Evolutionary conservation across 2,797 vertebrate genomes (phyloP).

Genomic region (Crenuchus spilurus): DNA sequence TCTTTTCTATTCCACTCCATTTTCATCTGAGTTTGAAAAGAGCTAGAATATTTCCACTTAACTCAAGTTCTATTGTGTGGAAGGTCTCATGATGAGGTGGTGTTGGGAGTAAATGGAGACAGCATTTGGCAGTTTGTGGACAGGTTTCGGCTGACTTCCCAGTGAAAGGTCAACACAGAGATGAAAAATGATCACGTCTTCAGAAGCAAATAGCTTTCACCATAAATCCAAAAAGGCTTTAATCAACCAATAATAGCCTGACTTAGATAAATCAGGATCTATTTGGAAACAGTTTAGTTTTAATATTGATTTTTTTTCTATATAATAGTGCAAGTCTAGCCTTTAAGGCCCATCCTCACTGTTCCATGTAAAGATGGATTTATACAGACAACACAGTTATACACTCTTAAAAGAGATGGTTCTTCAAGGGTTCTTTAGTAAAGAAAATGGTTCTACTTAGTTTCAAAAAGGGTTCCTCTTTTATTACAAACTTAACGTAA

Average conservation of each 20-base stretch:
- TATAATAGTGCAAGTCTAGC: neutral
- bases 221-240: slow-evolving; percentile 10
- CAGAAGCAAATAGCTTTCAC: neutral
- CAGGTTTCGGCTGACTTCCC: slow-evolving; percentile 8
- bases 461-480: no score
- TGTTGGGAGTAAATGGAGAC: slow-evolving; percentile 6
- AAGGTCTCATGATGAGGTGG: neutral
- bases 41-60: neutral
- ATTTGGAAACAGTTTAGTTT: slow-evolving; percentile 1
- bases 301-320: slow-evolving; percentile 16
- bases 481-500: no score
- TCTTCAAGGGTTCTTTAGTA: no score
- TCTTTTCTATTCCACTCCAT: neutral
- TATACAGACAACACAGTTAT: no score
- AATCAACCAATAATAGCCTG: neutral
- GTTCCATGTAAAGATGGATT: neutral
- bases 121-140: slow-evolving; percentile 8
- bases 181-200: slow-evolving; percentile 11
- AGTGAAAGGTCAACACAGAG: neutral
- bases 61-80: neutral
- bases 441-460: no score
- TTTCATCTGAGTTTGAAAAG: slow-evolving; percentile 4
- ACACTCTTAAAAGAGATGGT: no score
- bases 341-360: neutral
- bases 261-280: neutral